phyloP scores from a whole-genome alignment of 2,888 invertebrate species.

The Harpalus rufipes region DNA sequence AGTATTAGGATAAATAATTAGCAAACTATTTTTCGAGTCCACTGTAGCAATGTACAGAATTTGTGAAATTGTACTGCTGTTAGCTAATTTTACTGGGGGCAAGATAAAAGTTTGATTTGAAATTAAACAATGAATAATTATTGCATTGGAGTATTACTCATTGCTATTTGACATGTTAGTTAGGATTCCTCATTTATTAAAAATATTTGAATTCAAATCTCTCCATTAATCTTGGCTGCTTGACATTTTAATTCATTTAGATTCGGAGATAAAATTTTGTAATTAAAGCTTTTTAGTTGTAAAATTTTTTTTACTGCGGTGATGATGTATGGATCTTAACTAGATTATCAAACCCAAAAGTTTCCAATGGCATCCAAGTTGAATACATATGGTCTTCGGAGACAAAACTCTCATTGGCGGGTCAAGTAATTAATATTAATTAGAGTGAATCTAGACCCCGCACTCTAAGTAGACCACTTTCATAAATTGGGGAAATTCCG shows the following conservation, averaged over 20 bases:
- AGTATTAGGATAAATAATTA: too few species aligned
- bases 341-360: constrained; percentile 15
- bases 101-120: background rate
- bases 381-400: constrained; percentile 28
- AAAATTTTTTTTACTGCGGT: background rate
- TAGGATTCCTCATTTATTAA: constrained; percentile 39
- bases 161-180: constrained; percentile 32
- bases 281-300: constrained; percentile 37
- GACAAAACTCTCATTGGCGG: constrained; percentile 12
- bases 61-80: too few species aligned
- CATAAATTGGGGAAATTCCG: constrained; percentile 29
- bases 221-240: constrained; percentile 30
- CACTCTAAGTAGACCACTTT: constrained; percentile 29
- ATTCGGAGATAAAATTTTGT: constrained; percentile 31
- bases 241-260: constrained; percentile 45
- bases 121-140: background rate
- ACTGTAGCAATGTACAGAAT: background rate
- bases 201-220: constrained; percentile 43
- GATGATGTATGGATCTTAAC: constrained; percentile 30
- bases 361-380: background rate
- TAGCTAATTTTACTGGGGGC: too few species aligned
- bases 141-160: constrained; percentile 13
- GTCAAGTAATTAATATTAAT: constrained; percentile 46
- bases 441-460: constrained; percentile 10
- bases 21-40: background rate